Base-by-base conservation (phyloP, 2,888 invertebrate species). In the Noctua fimbriata region DNA sequence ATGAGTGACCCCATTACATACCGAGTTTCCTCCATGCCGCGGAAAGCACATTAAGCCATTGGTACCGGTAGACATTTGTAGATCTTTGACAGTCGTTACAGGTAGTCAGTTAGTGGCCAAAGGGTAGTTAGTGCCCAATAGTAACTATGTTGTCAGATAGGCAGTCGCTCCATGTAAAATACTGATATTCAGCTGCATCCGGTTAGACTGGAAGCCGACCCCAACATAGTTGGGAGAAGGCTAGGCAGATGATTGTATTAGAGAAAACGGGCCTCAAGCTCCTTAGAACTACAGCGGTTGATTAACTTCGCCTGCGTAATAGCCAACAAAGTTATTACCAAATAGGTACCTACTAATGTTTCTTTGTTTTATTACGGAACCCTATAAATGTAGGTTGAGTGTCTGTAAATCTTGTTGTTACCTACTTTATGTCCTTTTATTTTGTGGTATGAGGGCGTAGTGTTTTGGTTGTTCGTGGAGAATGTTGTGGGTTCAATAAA, bases 321-420 rank as follows among this genome's bases (percentile, higher is more conserved):
- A 36, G 47, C 52, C 66, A 69, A 67, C 78, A 49, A 72, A 58
- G 87, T 73, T 84, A 79, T 79, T 36, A 75, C 73, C 65, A 6
- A 79, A 58, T 49, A 69, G 58, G 60, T 84, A 49, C 28, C 44
- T 41, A 81, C 69, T 80, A 80, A 85, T 69, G 85, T 65, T 81
- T 69, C 73, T 52, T 81, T 81, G 81, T 82, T 82, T 82, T 85
- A 82, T 82, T 81, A 65, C 47, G 49, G 58, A 73, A 41, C 79
- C 36, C 84, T 78, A 78, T 84, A 69, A 69, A 82, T 70, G 73
- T 81, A 21, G 49, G 52, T 69, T 78, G 69, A 81, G 81, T 69
- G 63, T 55, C 73, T 55, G 85, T 85, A 81, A 81, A 85, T 81
- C 81, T 69, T 69, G n/a, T 69, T 65, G 63, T 36, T 44, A 67